Base-by-base conservation (phyloP, 2,888 invertebrate genomes). In the Zaprionus lineosus region DNA sequence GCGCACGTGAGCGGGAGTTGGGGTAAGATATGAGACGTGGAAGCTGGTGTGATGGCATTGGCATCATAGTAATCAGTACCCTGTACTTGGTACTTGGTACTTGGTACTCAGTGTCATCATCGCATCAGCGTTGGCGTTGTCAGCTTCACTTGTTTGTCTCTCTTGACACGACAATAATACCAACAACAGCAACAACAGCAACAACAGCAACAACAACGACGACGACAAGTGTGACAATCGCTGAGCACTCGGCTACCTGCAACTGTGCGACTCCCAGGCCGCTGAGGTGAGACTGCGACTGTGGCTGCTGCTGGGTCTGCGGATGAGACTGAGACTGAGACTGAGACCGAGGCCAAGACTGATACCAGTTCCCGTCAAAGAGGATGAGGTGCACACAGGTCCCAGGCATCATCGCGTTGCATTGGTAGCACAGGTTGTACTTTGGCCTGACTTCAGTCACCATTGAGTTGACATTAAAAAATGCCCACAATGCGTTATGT, bases 191-290 rank as follows among this genome's bases (percentile, higher is more conserved):
- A 44, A 40, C 11, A 12, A 31, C 41, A 43, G 28, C 28, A 24
- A 12, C 47, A 33, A 29, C 21, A 26, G 5, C 33, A 12, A 43
- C 28, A 24, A 43, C 24, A 24, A 15, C n/a, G 19, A 43, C 39
- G 50, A 19, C 7, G 19, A 47, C 39, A 48, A 47, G 44, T 37
- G 55, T 70, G 62, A 72, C 79, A 74, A 77, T 60, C 61, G 64
- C 43, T 43, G 61, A 58, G 68, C 63, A 85, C 81, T 81, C 74
- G 84, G 81, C 66, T 81, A 81, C 81, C 81, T 85, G 81, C 81
- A 79, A 81, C 81, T 69, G 81, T 81, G 62, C 65, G 81, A 81
- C 81, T 81, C 59, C 53, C 82, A 57, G 62, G 18, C 39, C 44
- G 33, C 29, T 7, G 9, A 12, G 11, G 47, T 6, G 6, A 19